Evolutionary conservation across 2,888 invertebrate species (phyloP), one percentile per base, ranked within the genome.

Genomic region (Ormyrus labotus): DNA sequence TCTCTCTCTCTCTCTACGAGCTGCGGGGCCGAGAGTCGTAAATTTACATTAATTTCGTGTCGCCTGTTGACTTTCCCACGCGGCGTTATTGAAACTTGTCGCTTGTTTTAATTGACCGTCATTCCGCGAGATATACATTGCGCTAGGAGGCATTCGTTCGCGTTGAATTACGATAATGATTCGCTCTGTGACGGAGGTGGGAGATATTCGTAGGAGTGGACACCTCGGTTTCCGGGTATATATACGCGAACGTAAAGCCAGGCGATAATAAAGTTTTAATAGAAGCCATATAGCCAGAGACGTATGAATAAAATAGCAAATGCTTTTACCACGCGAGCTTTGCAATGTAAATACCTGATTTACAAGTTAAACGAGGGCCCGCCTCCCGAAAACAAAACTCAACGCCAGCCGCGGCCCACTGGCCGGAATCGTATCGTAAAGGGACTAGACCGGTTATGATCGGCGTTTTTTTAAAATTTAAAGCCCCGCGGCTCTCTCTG

Each of bases 211-310:
- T 34, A 61, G n/a, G 51, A 68, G 61, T 60, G 71, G 71, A 71
- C 72, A 67, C 50, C 10, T n/a, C 34, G 61, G 0, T 53, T 47
- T 45, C 45, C 69, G n/a, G 63, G 60, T 78, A 79, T 53, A 70
- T 53, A 64, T 45, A 34, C 3, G 0, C 34, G 45, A 11, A 19
- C 67, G 61, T 61, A 75, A 75, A 76, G 61, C 65, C 58, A 68
- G 47, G 71, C 65, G 57, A 72, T 81, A 63, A 81, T 81, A 81
- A 77, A 81, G 80, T 81, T 81, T 81, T 72, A 72, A 77, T 81
- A 76, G 58, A 68, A 76, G 53, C 80, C 70, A 57, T 75, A 57
- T 71, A 68, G 50, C 53, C 8, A n/a, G 57, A 51, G 72, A 34
- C 68, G 67, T 77, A 81, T 77, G 80, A 81, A 77, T 80, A 81